phyloP scores from a whole-genome alignment of 2,113 vertebrate genomes.

The Pandion haliaetus region DNA sequence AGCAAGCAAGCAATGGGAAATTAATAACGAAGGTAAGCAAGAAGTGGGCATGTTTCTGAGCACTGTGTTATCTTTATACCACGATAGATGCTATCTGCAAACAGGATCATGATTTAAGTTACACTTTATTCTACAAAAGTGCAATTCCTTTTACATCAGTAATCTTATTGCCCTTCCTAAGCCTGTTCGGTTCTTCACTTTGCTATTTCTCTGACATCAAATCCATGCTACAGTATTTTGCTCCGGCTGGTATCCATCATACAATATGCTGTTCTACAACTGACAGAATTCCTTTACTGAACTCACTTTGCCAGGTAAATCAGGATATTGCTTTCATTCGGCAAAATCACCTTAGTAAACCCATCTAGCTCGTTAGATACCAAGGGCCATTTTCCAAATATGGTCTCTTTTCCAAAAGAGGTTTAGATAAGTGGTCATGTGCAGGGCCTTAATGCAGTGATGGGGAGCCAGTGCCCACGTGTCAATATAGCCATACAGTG shows the following conservation, averaged over 20 bases:
- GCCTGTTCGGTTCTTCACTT: not conserved
- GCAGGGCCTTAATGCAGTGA: not conserved
- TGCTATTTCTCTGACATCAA: not conserved
- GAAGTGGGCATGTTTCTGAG: not conserved
- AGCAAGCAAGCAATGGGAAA: not conserved
- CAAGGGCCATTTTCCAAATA: not conserved
- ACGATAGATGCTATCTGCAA: not conserved
- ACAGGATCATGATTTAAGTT: not conserved
- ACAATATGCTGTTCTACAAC: not conserved
- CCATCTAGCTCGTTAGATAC: not conserved
- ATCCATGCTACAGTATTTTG: not conserved
- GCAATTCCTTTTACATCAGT: not conserved
- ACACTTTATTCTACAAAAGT: not conserved
- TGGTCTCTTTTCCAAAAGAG: not conserved
- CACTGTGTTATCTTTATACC: not conserved
- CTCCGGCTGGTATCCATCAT: not conserved
- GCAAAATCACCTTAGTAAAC: not conserved
- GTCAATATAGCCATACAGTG: not conserved
- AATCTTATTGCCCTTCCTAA: not conserved
- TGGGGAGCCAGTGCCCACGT: not conserved
- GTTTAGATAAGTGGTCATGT: not conserved
- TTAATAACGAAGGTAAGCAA: not conserved
- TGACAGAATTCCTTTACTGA: not conserved
- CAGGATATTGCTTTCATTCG: not conserved
- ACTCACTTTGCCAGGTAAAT: conserved; percentile 1